Evolutionary conservation across 1,140 invertebrate species (phyloP).

Genomic region (Polypedilum pembai): DNA sequence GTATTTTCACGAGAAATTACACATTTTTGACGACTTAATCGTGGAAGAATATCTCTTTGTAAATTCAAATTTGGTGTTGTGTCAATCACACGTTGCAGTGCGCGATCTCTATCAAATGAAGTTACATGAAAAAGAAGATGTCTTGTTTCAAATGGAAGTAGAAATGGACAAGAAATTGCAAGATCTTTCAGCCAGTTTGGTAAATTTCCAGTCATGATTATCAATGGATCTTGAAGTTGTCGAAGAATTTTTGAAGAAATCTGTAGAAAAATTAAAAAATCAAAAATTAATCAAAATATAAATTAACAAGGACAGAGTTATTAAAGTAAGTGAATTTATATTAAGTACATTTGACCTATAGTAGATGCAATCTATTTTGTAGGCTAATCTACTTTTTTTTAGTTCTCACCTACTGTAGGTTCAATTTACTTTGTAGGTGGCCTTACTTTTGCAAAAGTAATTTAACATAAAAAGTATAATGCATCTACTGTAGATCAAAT

Average conservation of each 20-base stretch:
- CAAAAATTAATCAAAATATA: constrained; percentile 6
- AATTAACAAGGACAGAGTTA: no score
- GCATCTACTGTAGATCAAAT: no score
- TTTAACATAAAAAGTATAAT: no score
- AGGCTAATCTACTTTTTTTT: no score
- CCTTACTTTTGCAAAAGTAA: no score
- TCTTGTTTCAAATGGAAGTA: constrained; percentile 93
- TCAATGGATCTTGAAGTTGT: constrained; percentile 92
- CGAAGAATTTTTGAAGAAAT: constrained; percentile 91
- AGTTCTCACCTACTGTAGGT: no score
- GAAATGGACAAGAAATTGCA: constrained; percentile 85
- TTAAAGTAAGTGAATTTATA: no score
- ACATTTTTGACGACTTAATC: constrained; percentile 84
- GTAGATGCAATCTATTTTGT: no score
- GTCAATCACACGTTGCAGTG: constrained; percentile 85
- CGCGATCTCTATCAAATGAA: constrained; percentile 91
- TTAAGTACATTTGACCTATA: no score
- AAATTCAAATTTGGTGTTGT: constrained; percentile 71
- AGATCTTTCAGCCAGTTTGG: constrained; percentile 93
- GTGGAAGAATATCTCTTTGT: constrained; percentile 76
- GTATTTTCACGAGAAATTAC: constrained; percentile 89
- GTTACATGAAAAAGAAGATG: constrained; percentile 93
- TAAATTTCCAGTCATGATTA: constrained; percentile 96
- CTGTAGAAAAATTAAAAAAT: constrained; percentile 41
- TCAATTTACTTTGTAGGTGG: no score